Base-by-base conservation (phyloP, 2,888 invertebrate genomes). In the Caenorhabditis japonica region DNA sequence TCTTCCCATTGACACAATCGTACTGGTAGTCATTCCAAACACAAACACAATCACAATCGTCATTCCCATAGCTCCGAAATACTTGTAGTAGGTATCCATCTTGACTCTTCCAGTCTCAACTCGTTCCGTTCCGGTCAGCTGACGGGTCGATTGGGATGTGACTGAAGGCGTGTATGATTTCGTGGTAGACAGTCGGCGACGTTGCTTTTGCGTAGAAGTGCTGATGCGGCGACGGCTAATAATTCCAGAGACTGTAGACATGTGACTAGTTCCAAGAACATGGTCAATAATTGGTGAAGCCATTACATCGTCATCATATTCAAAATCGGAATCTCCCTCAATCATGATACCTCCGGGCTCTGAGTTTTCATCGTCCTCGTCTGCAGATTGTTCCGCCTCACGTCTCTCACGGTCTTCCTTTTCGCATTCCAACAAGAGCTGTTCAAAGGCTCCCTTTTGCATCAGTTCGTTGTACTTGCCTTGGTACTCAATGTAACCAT, bases 61-160 rank as follows among this genome's bases (percentile, higher is more conserved):
- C 19, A 80, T 36, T 7, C 86, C 84, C 86, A 86, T 86, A 7
- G 86, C 80, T 17, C 77, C 71, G 66, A 86, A 86, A 55, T 86
- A 86, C 17, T 77, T 75, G 27, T 78, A 47, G 61, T 86, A 86
- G 7, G 86, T 83, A 17, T 76, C 77, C 27, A 74, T 56, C 52
- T 86, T 86, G 13, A 86, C 85, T 46, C 85, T 64, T 60, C 86
- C 86, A 17, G 83, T 84, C 55, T 86, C 86, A n/a, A 85, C 85
- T 47, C 77, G 51, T 55, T 86, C 86, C 7, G 77, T 75, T 25
- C 76, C 75, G 7, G 84, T 86, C 58, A 85, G 66, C 34, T 84
- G 82, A 47, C 70, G 76, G 56, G 58, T 62, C 13, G 49, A 75
- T 5, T 41, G 27, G 5, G 79, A 73, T 2, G 51, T 49, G 3